Conservation (phyloP, 2,888 invertebrate genomes). For the Melipona bicolor region DNA sequence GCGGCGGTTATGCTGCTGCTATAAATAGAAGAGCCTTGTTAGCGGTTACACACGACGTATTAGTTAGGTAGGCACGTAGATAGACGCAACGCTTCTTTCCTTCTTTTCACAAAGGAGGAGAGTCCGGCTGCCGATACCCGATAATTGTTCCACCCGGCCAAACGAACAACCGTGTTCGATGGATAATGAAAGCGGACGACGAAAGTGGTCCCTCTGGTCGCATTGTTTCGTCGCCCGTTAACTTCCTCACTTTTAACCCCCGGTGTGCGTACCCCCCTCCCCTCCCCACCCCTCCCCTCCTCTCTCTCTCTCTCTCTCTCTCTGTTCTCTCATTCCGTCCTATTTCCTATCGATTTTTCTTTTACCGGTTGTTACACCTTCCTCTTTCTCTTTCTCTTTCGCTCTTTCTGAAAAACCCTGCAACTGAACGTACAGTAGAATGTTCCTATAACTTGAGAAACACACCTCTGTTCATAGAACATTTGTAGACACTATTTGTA, state of each 20-base stretch:
- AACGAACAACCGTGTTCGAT: constrained; percentile 21
- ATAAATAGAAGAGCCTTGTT: constrained; percentile 58
- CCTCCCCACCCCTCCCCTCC: too few relatives aligned
- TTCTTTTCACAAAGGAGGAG: constrained; percentile 37
- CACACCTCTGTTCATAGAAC: background rate
- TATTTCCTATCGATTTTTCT: constrained; percentile 34
- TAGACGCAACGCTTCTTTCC: constrained; percentile 18
- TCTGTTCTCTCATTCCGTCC: background rate
- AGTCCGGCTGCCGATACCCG: constrained; percentile 30
- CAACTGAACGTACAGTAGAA: too few relatives aligned
- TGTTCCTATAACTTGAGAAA: too few relatives aligned
- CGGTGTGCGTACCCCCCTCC: background rate
- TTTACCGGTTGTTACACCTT: background rate
- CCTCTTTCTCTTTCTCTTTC: background rate
- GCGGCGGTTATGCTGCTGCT: constrained; percentile 18
- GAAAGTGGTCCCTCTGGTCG: background rate
- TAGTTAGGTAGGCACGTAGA: constrained; percentile 11
- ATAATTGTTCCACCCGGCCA: constrained; percentile 44
- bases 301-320: background rate
- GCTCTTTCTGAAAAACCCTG: background rate
- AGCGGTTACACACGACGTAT: constrained; percentile 45
- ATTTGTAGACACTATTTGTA: background rate
- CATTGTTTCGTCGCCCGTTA: constrained; percentile 24
- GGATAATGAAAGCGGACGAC: constrained; percentile 44
- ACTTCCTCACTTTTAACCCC: constrained; percentile 29